A percentile compares a stretch with the other conserved stretches of the same genome.
Conservation (phyloP, 2,797 vertebrate species). For the Sebastes trivittatus region DNA sequence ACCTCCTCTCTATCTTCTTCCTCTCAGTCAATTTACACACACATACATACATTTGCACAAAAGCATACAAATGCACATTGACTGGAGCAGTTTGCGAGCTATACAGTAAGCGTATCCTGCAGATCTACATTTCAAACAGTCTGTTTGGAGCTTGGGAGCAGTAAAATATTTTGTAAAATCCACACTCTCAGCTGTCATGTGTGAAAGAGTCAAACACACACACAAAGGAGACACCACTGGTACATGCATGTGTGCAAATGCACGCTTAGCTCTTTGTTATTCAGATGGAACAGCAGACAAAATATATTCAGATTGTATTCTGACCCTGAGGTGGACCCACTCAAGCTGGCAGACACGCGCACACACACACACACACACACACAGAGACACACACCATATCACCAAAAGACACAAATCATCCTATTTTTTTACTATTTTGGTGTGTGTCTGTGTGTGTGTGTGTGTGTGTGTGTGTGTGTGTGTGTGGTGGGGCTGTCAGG, state of each 20-base stretch:
- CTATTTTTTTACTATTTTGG: slow-evolving; percentile 24
- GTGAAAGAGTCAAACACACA: slow-evolving; percentile 41
- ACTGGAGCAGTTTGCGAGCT: slow-evolving; percentile 2
- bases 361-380: background rate
- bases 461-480: slow-evolving; percentile 1
- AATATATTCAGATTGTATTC: slow-evolving; percentile 80
- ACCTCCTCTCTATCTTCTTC: background rate
- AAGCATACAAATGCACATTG: background rate
- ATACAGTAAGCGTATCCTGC: background rate
- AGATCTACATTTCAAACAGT: slow-evolving; percentile 59
- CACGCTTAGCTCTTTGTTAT: slow-evolving; percentile 71
- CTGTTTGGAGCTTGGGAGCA: slow-evolving; percentile 8
- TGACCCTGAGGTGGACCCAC: slow-evolving; percentile 73
- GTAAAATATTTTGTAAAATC: slow-evolving; percentile 50
- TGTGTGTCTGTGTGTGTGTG: slow-evolving; percentile 11
- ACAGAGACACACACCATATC: background rate
- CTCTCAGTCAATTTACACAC: background rate
- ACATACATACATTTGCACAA: background rate
- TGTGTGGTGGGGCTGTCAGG: slow-evolving; percentile 29
- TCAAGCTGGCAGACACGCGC: slow-evolving; percentile 42
- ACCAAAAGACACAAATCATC: slow-evolving; percentile 42
- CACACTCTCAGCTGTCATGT: slow-evolving; percentile 39
- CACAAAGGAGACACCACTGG: slow-evolving; percentile 7
- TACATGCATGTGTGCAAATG: slow-evolving; percentile 43
- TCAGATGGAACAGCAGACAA: slow-evolving; percentile 74